Conservation (phyloP, 2,888 invertebrate genomes). For the Caenorhabditis virilis region DNA sequence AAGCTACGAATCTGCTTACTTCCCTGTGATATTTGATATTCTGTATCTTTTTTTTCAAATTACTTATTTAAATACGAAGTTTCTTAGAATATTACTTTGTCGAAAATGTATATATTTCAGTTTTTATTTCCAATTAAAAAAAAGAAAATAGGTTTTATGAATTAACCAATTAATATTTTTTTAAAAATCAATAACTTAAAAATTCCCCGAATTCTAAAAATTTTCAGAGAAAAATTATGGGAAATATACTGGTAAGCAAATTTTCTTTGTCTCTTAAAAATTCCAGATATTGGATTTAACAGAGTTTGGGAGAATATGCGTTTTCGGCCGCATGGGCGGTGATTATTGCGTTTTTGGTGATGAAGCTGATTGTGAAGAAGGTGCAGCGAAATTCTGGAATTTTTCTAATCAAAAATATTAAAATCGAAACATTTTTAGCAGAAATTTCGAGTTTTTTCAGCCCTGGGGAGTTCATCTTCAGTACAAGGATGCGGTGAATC, state of each 20-base stretch:
- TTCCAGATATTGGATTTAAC: not conserved
- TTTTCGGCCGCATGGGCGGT: conserved; percentile 23
- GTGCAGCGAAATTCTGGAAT: conserved; percentile 5
- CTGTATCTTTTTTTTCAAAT: too few species aligned
- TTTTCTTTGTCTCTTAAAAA: not conserved
- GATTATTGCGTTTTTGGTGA: conserved; percentile 12
- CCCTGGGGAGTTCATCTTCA: conserved; percentile 35
- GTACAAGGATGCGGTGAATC: conserved; percentile 28
- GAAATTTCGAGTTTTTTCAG: conserved; percentile 13
- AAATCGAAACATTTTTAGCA: not conserved
- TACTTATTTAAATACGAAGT: too few species aligned
- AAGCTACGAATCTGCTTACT: too few species aligned
- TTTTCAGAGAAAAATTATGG: conserved; percentile 18
- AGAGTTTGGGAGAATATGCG: conserved; percentile 3
- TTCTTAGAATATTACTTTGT: too few species aligned
- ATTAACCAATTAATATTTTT: too few species aligned
- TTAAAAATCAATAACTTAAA: too few species aligned
- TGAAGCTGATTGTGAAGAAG: conserved; percentile 33
- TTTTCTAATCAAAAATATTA: not conserved
- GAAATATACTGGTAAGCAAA: conserved; percentile 48
- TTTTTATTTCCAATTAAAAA: too few species aligned
- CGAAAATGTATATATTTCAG: too few species aligned
- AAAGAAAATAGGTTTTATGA: too few species aligned
- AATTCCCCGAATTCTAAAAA: too few species aligned
- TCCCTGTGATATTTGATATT: too few species aligned